These are phyloP conservation scores for Prinia subflava DNA, from an alignment of 2,113 vertebrate genomes.

Conservation along the genomic window DNA sequence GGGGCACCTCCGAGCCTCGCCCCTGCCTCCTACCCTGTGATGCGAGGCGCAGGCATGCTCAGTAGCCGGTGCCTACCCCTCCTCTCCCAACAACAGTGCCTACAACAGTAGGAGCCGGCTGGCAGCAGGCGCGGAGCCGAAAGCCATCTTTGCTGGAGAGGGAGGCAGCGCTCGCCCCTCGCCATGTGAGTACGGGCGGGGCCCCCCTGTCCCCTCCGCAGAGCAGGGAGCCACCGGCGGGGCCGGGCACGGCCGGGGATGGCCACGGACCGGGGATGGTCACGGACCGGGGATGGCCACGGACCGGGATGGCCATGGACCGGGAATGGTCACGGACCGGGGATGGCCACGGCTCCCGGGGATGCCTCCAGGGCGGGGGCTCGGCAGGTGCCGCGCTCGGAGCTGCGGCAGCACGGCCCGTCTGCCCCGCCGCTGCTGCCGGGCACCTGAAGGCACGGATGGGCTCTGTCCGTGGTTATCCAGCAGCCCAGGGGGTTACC, in stretches of 20 bases:
- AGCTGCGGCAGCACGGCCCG: neutral
- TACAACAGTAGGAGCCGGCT: neutral
- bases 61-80: conserved; percentile 54
- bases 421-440: fast-evolving
- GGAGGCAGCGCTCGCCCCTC: neutral
- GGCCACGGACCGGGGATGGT: neutral
- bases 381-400: neutral
- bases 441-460: fast-evolving
- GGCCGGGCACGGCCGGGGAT: neutral
- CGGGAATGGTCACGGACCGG: neutral
- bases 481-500: neutral
- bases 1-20: neutral
- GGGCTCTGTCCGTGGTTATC: neutral
- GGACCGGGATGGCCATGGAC: neutral
- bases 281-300: too few species aligned
- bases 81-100: conserved; percentile 35
- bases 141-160: conserved; percentile 61
- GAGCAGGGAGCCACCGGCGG: too few species aligned
- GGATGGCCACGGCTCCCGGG: too few species aligned
- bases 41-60: conserved; percentile 61
- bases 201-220: neutral
- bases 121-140: conserved; percentile 25
- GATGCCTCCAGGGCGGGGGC: neutral
- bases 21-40: neutral
- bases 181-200: conserved; percentile 45